Evolutionary conservation across 1,140 invertebrate species (phyloP), one percentile per base, ranked within the genome.

Genomic region (Drosophila micromelanica): DNA sequence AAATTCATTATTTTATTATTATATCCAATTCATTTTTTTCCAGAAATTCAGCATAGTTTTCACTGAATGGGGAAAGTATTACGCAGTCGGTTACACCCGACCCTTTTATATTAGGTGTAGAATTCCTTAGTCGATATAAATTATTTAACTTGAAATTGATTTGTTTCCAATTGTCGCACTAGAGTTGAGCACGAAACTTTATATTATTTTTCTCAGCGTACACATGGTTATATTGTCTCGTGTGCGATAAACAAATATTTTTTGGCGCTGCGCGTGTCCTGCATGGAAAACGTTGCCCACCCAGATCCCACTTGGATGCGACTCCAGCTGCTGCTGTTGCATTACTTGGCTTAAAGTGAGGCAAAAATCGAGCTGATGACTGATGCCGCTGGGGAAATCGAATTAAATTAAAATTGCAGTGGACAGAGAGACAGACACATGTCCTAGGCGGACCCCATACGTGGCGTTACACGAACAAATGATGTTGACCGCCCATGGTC

Each of bases 401-500:
- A 73, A 79, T 85, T 80, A 85, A 86, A 67, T 86, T 30, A 72
- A 59, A 45, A 43, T 40, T 57, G 65, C 70, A 72, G 38, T 38
- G 42, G 38, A 42, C 40, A 43, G 60, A 67, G 20, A 23, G 20
- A 46, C 35, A 15, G 49, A 55, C 32, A 62, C 45, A 45, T 56
- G 61, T 38, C 32, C 30, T 27, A 11, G n/a, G 11, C n/a, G 13
- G 30, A 7, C 20, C 62, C 46, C 35, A 30, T 46, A 13, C 13
- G 30, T 51, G 48, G 48, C 23, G 32, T 51, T 63, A 65, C 64
- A 75, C 61, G 63, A 70, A 84, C 84, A 87, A 82, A 87, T 89
- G 76, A 82, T 89, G 79, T 77, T 80, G 84, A 89, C 79, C 84
- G 64, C 84, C 84, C 84, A 81, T 69, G 79, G 62, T 79, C 84